These are phyloP conservation scores for Oceanodroma tethys DNA, from an alignment of 2,113 vertebrate species.

Conservation along the genomic window DNA sequence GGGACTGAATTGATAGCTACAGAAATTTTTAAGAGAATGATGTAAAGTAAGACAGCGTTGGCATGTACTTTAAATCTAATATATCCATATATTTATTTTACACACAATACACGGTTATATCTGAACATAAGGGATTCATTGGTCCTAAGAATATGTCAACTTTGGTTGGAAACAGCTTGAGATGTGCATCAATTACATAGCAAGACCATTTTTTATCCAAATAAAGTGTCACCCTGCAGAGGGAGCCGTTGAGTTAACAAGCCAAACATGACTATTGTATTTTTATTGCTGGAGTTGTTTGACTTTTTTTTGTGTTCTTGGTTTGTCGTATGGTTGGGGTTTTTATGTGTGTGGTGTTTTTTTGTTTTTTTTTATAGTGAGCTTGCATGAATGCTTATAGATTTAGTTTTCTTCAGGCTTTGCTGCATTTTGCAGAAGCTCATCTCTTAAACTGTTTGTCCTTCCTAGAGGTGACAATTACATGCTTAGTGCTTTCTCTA, in stretches of 20 bases:
- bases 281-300: neutral
- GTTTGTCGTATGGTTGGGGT: neutral
- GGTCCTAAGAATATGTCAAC: neutral
- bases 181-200: neutral
- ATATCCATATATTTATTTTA: neutral
- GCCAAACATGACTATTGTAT: neutral
- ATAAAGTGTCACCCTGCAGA: neutral
- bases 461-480: neutral
- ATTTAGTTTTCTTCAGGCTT: neutral
- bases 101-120: neutral
- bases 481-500: neutral
- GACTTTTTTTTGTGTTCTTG: neutral
- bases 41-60: neutral
- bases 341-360: too few relatives aligned
- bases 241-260: constrained; percentile 19
- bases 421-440: neutral
- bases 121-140: neutral
- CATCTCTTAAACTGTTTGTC: neutral
- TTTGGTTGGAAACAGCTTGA: neutral
- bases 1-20: neutral
- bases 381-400: neutral
- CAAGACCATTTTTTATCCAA: neutral
- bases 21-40: neutral
- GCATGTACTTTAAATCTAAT: neutral
- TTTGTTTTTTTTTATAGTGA: neutral